phyloP scores from a whole-genome alignment of 2,888 invertebrate genomes.

The Chloromyia formosa region DNA sequence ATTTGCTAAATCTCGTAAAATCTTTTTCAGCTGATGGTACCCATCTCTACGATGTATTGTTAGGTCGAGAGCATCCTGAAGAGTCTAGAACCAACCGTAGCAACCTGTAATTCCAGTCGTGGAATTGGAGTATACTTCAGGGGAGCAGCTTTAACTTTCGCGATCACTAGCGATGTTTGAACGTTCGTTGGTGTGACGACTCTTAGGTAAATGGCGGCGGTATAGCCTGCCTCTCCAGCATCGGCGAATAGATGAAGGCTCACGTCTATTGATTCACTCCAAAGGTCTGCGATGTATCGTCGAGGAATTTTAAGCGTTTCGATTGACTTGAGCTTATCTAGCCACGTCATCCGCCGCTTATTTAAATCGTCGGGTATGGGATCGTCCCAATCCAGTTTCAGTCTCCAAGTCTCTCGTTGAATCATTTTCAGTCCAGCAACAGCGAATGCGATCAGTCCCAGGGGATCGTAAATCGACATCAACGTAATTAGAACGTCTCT shows the following conservation, averaged over 20 bases:
- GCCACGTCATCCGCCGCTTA: too few relatives aligned
- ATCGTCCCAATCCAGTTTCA: too few relatives aligned
- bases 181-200: neutral
- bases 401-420: neutral
- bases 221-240: neutral
- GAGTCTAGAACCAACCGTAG: neutral
- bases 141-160: neutral
- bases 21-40: neutral
- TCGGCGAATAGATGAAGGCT: neutral
- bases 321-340: too few relatives aligned
- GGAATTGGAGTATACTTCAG: neutral
- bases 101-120: neutral
- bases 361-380: too few relatives aligned
- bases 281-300: neutral
- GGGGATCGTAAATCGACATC: too few relatives aligned
- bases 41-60: neutral
- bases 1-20: constrained; percentile 10
- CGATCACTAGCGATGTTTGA: neutral
- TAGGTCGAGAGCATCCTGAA: too few relatives aligned
- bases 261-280: neutral
- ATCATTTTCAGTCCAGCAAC: too few relatives aligned
- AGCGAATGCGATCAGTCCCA: too few relatives aligned
- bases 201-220: neutral
- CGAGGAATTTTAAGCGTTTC: too few relatives aligned
- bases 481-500: too few relatives aligned